Conservation (phyloP, 2,888 invertebrate genomes). For the Eupithecia subumbrata region DNA sequence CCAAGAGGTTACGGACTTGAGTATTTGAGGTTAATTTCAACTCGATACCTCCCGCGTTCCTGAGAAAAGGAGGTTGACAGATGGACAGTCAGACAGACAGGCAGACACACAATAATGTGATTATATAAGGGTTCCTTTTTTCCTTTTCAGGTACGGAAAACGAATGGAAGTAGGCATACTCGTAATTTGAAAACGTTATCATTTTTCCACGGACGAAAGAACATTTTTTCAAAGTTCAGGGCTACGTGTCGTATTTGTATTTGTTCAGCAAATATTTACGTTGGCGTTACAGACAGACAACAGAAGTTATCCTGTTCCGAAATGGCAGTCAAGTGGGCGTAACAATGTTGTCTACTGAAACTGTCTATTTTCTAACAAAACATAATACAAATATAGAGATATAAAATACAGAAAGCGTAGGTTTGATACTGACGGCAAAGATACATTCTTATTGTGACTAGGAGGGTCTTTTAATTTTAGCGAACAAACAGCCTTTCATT, state of each 20-base stretch:
- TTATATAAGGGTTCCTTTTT: no score
- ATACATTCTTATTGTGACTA: not conserved
- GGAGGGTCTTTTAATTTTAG: not conserved
- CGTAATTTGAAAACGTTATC: not conserved
- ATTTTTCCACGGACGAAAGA: not conserved
- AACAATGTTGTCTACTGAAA: not conserved
- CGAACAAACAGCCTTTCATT: not conserved
- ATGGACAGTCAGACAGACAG: no score
- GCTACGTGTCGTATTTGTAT: not conserved
- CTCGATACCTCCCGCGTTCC: no score
- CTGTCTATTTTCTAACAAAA: not conserved
- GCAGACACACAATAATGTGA: no score
- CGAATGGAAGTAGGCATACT: not conserved
- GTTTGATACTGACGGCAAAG: not conserved
- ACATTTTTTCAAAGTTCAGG: not conserved
- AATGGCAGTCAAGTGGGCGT: conserved; percentile 20
- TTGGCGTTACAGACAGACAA: not conserved
- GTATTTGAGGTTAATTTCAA: no score
- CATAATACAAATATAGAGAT: not conserved
- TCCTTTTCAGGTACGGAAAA: no score
- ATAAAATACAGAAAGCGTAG: not conserved
- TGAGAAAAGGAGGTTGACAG: no score
- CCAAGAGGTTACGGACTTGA: no score
- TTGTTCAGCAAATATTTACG: not conserved
- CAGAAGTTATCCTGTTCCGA: conserved; percentile 2